Percentiles rank a stretch among this genome's conserved stretches.
Evolutionary conservation across 1,140 invertebrate genomes (phyloP).

Genomic region (Listronotus oregonensis): DNA sequence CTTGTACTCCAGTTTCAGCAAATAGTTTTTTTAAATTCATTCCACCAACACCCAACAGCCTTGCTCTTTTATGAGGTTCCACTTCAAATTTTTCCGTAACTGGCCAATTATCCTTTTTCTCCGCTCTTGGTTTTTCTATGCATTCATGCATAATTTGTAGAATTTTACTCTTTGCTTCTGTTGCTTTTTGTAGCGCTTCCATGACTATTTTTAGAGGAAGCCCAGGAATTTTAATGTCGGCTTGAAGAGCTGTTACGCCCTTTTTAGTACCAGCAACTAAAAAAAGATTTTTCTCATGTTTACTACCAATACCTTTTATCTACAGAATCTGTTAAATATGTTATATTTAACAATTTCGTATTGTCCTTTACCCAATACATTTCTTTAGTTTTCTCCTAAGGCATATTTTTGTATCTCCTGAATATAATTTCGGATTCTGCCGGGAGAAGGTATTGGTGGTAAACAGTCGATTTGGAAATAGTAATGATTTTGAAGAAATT

Average conservation of each 20-base stretch:
- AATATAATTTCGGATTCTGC: no score
- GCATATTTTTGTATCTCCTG: no score
- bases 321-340: no score
- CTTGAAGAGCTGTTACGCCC: slow-evolving; percentile 93
- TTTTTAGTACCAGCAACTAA: slow-evolving; percentile 85
- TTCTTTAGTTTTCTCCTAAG: no score
- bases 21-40: slow-evolving; percentile 86
- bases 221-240: slow-evolving; percentile 91
- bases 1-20: slow-evolving; percentile 82
- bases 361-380: no score
- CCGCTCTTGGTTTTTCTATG: slow-evolving; percentile 67
- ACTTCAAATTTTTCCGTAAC: slow-evolving; percentile 82
- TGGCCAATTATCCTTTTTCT: slow-evolving; percentile 84
- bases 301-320: no score
- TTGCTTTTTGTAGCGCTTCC: slow-evolving; percentile 78
- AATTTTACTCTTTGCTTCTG: slow-evolving; percentile 77
- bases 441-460: no score
- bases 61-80: slow-evolving; percentile 78
- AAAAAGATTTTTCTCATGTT: background rate
- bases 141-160: slow-evolving; percentile 83
- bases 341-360: no score
- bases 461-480: no score
- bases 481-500: no score
- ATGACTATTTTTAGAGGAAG: slow-evolving; percentile 87
- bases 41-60: slow-evolving; percentile 83